A percentile compares a stretch with the other conserved stretches of the same genome.
phyloP scores from a whole-genome alignment of 1,140 invertebrate species.

The Drosophila nigrodunni region DNA sequence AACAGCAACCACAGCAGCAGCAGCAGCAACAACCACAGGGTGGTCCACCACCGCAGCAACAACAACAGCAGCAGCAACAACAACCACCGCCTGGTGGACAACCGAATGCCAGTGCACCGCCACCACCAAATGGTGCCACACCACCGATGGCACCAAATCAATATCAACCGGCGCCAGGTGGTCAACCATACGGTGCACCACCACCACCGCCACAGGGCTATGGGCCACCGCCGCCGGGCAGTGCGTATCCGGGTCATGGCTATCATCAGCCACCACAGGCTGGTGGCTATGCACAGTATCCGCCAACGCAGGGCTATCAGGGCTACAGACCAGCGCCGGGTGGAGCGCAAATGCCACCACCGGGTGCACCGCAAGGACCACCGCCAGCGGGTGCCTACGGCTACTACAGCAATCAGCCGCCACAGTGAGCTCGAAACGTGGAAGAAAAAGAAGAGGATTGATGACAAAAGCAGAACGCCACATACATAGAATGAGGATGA shows the following conservation, averaged over 20 bases:
- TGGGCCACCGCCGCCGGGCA: constrained; percentile 77
- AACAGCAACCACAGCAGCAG: constrained; percentile 52
- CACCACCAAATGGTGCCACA: constrained; percentile 71
- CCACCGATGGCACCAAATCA: constrained; percentile 79
- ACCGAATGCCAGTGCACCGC: constrained; percentile 62
- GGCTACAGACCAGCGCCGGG: constrained; percentile 75
- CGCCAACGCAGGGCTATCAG: constrained; percentile 80
- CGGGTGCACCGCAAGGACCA: constrained; percentile 80
- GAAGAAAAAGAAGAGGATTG: background rate
- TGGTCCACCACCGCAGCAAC: constrained; percentile 57
- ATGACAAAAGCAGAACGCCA: constrained; percentile 10
- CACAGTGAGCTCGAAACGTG: constrained; percentile 56
- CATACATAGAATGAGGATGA: constrained; percentile 8
- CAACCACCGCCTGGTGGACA: constrained; percentile 54
- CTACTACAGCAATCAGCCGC: constrained; percentile 79
- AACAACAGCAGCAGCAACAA: constrained; percentile 45
- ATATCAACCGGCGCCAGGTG: constrained; percentile 79
- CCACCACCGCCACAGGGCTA: constrained; percentile 75
- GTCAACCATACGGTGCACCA: constrained; percentile 76
- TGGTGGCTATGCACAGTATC: constrained; percentile 79
- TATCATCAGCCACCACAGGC: constrained; percentile 81
- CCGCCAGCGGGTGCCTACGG: constrained; percentile 83
- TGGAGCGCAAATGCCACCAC: constrained; percentile 82
- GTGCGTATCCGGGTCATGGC: constrained; percentile 78
- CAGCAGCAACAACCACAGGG: constrained; percentile 57